Conservation (phyloP, 2,888 invertebrate genomes). For the Drosophila formosana region DNA sequence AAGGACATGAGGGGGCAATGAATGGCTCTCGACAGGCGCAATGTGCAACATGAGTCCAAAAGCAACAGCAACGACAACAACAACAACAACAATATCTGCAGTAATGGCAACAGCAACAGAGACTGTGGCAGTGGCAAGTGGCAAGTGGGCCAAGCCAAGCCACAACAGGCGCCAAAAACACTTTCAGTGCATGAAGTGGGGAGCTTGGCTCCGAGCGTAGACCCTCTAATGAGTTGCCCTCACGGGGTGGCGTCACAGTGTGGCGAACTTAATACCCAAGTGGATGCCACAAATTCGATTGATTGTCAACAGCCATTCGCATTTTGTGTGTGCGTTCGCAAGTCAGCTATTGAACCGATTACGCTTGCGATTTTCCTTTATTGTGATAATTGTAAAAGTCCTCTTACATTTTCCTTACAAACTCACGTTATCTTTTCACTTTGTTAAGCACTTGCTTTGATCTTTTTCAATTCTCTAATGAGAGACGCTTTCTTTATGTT, state of each 20-base stretch:
- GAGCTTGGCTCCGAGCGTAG: slow-evolving; percentile 9
- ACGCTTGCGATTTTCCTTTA: background rate
- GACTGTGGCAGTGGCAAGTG: slow-evolving; percentile 1
- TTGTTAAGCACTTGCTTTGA: background rate
- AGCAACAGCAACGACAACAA: slow-evolving; percentile 25
- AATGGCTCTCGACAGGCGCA: slow-evolving; percentile 76
- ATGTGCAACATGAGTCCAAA: slow-evolving; percentile 69
- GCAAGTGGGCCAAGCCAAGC: slow-evolving; percentile 37
- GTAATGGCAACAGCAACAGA: background rate
- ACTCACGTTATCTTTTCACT: background rate
- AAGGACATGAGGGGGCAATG: slow-evolving; percentile 50
- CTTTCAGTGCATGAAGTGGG: slow-evolving; percentile 23
- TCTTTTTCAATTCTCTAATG: background rate
- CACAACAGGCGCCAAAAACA: slow-evolving; percentile 41
- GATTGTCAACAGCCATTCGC: background rate
- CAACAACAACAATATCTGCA: slow-evolving; percentile 5
- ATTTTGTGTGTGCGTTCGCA: background rate
- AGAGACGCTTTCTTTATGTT: background rate
- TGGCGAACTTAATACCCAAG: slow-evolving; percentile 2
- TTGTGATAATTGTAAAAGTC: background rate
- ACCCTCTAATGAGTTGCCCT: slow-evolving; percentile 47
- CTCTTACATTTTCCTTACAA: background rate
- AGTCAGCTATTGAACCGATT: background rate
- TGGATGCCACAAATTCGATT: background rate
- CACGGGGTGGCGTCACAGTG: slow-evolving; percentile 42